Conservation (phyloP, 2,888 invertebrate genomes). For the Aquatica leii region DNA sequence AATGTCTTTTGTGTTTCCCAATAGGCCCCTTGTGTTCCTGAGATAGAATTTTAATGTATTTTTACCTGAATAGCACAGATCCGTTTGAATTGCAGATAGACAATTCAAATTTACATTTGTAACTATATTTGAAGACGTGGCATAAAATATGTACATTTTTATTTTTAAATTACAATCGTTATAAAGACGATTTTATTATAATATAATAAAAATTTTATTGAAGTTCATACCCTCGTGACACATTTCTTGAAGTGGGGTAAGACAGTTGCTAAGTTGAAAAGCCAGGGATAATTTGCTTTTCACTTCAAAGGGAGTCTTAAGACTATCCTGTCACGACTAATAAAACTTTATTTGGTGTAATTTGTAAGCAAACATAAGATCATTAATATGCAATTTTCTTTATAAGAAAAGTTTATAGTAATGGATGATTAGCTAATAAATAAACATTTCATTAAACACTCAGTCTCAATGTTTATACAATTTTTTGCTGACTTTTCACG, state of each 20-base stretch:
- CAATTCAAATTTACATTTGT: constrained; percentile 55
- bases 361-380: too few species aligned
- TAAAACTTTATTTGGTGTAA: too few species aligned
- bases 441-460: too few species aligned
- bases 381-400: too few species aligned
- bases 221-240: constrained; percentile 1
- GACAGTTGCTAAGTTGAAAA: neutral
- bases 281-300: constrained; percentile 8
- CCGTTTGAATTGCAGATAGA: constrained; percentile 39
- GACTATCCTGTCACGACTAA: neutral
- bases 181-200: neutral
- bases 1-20: constrained; percentile 34
- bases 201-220: neutral
- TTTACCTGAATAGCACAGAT: constrained; percentile 34
- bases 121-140: constrained; percentile 56
- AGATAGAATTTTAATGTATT: constrained; percentile 35
- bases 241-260: neutral
- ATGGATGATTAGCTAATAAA: too few species aligned
- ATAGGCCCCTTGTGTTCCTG: constrained; percentile 32
- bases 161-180: neutral
- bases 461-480: too few species aligned
- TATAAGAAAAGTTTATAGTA: too few species aligned
- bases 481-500: too few species aligned
- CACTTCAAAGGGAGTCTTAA: constrained; percentile 9
- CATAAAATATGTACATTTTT: constrained; percentile 25